A percentile compares a stretch with the other conserved stretches of the same genome.
Conservation (phyloP, 2,113 vertebrate genomes). For the Pantherophis guttatus region DNA sequence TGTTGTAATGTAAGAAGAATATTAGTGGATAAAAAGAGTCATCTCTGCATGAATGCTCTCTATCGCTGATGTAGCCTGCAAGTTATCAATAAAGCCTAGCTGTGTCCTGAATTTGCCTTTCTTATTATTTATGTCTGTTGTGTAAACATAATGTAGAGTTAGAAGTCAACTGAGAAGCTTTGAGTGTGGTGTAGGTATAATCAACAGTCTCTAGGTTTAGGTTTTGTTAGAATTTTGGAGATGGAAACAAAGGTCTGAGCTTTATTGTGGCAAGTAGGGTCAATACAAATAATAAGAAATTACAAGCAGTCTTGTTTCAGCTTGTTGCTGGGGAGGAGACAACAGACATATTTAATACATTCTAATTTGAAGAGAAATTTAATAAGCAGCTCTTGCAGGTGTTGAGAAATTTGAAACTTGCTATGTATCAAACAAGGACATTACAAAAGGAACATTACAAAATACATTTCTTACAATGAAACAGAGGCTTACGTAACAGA, state of each 20-base stretch:
- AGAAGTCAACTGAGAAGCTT: neutral
- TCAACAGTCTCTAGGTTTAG: neutral
- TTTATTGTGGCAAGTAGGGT: neutral
- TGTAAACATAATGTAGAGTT: neutral
- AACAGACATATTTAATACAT: neutral
- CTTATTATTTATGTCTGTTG: neutral
- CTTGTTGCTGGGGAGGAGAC: neutral
- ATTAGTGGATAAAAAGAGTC: neutral
- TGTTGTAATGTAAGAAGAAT: neutral
- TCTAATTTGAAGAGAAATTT: neutral
- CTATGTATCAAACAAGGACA: neutral
- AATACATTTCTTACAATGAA: neutral
- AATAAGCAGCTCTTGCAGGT: neutral
- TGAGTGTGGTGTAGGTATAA: neutral
- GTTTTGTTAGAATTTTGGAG: neutral
- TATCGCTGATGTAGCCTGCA: neutral
- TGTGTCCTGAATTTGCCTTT: neutral
- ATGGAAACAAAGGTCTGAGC: neutral
- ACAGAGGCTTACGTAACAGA: neutral
- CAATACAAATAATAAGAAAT: neutral
- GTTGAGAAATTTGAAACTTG: neutral
- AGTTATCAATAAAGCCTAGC: neutral
- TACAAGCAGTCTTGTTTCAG: neutral
- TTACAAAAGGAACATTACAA: neutral
- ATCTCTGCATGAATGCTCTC: neutral